Percentiles rank a stretch among this genome's conserved stretches.
Conservation (phyloP, 2,113 vertebrate species). For the Mustelus asterias region DNA sequence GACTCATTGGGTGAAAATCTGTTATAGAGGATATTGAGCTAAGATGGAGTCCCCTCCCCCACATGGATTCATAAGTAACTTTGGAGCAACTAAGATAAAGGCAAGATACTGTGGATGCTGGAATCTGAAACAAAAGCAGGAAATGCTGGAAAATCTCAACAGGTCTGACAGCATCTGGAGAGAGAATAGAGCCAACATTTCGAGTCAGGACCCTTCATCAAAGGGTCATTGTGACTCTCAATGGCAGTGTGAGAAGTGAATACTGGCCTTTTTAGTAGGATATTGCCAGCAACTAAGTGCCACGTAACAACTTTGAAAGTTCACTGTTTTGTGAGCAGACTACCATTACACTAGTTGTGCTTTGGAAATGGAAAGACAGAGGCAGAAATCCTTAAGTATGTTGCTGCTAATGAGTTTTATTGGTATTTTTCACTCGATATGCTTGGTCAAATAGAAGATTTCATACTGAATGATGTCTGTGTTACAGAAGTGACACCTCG, state of each 20-base stretch:
- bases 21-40: not conserved
- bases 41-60: not conserved
- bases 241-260: not conserved
- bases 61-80: conserved; percentile 43
- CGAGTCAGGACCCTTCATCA: too few species aligned
- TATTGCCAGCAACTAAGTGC: not conserved
- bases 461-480: not conserved
- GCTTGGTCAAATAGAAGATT: not conserved
- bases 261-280: not conserved
- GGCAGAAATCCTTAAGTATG: not conserved
- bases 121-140: too few species aligned
- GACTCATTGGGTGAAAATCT: not conserved
- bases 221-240: too few species aligned
- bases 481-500: not conserved
- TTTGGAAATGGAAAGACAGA: not conserved
- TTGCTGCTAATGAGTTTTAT: not conserved
- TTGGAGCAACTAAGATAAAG: not conserved
- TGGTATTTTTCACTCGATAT: not conserved
- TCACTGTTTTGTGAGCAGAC: not conserved
- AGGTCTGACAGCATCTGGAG: too few species aligned
- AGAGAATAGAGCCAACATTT: too few species aligned
- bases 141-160: too few species aligned
- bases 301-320: not conserved
- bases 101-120: too few species aligned
- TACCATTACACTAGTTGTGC: not conserved